Base-by-base conservation (phyloP, 2,888 invertebrate species). In the Sinhomidia bicolor region DNA sequence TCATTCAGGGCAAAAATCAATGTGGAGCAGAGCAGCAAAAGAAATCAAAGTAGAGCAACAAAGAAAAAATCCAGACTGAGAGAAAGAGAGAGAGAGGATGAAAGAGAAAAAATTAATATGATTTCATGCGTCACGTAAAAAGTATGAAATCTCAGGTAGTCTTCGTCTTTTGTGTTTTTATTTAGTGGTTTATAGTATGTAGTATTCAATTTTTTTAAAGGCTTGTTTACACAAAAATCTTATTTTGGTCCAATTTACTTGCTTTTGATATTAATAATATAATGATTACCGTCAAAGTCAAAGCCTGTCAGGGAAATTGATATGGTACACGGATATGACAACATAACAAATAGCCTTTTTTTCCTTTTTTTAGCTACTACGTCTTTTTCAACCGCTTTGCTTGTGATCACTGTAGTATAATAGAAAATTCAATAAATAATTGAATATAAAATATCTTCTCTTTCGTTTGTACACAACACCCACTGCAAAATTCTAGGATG, bases 271-370 rank as follows among this genome's bases (percentile, higher is more conserved):
- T 57, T 57, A 51, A 14, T 57, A 41, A 2, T 71, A 12, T 71
- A 14, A 12, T 71, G 12, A 23, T 44, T 44, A 44, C 44, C 41
- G 71, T 44, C 71, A 71, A 41, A 44, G 23, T 23, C 71, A 71
- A 44, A 71, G 71, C 20, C 26, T 71, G 71, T 71, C 71, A 71
- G 71, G 10, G 47, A 14, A 44, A 65, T 81, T 81, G 81, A 81
- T 81, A 81, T 81, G 81, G 26, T 81, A 81, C 32, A 81, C 23
- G 47, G 65, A 81, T 81, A 81, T 81, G 81, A 36, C 57, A 36
- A 26, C 41, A 60, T 17, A 36, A 62, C 62, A 60, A 62, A 26
- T 41, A 14, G n/a, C 44, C 14, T 74, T 44, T 32, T 6, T 17
- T 41, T 71, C 62, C 47, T 44, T 32, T 6, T 17, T 41, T 71